Percentiles rank a stretch among this genome's conserved stretches.
phyloP scores from a whole-genome alignment of 2,797 vertebrate species.

The Spheniscus humboldti region DNA sequence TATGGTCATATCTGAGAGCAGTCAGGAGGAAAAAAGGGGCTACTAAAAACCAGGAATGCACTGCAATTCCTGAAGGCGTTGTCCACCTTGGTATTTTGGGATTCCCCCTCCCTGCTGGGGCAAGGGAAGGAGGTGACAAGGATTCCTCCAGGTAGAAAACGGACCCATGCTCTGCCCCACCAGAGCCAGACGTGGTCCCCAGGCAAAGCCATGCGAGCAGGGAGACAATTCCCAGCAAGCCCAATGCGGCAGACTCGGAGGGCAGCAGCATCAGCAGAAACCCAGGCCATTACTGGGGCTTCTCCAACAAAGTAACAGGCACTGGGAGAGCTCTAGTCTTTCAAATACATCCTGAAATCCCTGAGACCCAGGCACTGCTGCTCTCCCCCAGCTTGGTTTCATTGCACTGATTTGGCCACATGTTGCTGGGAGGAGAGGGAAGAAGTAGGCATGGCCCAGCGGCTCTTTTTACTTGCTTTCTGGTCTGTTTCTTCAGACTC shows the following conservation, averaged over 20 bases:
- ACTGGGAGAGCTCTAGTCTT: background rate
- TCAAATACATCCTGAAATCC: background rate
- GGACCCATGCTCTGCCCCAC: fast-evolving
- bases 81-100: background rate
- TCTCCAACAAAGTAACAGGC: background rate
- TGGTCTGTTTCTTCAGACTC: background rate
- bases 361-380: fast-evolving
- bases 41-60: background rate
- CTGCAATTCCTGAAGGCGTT: background rate
- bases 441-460: background rate
- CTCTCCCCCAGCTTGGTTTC: background rate
- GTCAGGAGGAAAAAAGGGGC: background rate
- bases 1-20: background rate
- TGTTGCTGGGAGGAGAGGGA: background rate
- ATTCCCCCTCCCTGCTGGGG: background rate
- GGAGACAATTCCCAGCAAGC: background rate
- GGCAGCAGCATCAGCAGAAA: background rate
- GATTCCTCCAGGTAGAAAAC: background rate
- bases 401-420: no score
- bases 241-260: fast-evolving
- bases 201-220: background rate
- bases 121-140: background rate
- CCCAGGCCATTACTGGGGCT: background rate
- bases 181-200: fast-evolving
- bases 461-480: background rate